phyloP scores from a whole-genome alignment of 1,140 invertebrate genomes.

The Argopecten irradians region DNA sequence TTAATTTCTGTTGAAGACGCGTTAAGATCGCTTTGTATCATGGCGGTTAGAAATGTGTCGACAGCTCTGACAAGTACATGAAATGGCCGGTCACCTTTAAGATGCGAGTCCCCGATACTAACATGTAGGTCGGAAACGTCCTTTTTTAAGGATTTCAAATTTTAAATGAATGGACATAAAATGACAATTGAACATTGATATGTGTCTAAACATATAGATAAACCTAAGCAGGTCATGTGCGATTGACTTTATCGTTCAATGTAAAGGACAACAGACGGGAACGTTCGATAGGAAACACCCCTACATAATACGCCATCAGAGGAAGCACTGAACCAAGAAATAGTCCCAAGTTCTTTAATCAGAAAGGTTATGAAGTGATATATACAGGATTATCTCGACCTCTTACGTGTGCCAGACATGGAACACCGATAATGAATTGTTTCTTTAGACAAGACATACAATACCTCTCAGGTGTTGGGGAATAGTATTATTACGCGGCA shows the following conservation, averaged over 20 bases:
- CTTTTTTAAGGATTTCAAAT: neutral
- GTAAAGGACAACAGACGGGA: neutral
- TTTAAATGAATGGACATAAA: neutral
- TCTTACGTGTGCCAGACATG: conserved; percentile 7
- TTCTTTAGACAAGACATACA: neutral
- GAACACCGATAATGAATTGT: neutral
- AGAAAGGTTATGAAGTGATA: neutral
- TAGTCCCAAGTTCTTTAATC: neutral
- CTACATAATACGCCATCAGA: neutral
- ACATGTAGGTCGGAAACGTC: conserved; percentile 11
- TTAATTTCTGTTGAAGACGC: neutral
- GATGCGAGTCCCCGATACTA: neutral
- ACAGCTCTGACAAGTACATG: neutral
- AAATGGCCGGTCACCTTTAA: neutral
- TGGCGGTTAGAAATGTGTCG: neutral
- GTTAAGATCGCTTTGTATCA: neutral
- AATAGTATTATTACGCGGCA: neutral
- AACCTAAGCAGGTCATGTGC: neutral
- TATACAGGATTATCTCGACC: neutral
- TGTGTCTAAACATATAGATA: neutral
- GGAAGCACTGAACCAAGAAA: neutral
- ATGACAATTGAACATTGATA: neutral
- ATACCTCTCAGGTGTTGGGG: neutral
- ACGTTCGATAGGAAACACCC: neutral
- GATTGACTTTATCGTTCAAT: neutral